Conservation (phyloP, 2,888 invertebrate genomes). For the Ephialtes manifestator region DNA sequence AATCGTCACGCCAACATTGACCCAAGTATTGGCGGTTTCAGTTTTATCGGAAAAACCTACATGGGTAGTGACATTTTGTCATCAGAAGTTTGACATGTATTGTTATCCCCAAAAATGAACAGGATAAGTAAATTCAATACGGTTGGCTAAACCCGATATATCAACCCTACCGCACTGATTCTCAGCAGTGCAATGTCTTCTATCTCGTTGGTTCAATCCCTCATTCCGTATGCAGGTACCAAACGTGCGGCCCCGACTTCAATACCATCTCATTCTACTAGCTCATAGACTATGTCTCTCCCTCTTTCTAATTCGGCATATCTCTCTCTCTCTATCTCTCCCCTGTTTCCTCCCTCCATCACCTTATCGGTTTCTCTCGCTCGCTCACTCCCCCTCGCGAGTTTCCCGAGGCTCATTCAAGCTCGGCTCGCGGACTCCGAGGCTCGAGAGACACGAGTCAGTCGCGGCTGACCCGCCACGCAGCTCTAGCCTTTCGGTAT, state of each 20-base stretch:
- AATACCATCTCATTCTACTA: constrained; percentile 47
- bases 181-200: constrained; percentile 16
- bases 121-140: not conserved
- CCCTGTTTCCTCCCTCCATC: constrained; percentile 51
- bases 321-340: constrained; percentile 39
- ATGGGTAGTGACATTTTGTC: no score
- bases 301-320: not conserved
- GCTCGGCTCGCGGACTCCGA: constrained; percentile 78
- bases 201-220: constrained; percentile 19
- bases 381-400: constrained; percentile 69
- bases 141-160: not conserved
- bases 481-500: constrained; percentile 68
- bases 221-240: constrained; percentile 23
- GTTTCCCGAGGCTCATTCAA: constrained; percentile 81
- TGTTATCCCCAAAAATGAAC: not conserved
- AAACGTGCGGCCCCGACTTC: constrained; percentile 30
- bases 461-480: constrained; percentile 84
- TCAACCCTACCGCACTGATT: not conserved
- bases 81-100: not conserved
- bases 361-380: constrained; percentile 51
- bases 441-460: constrained; percentile 78
- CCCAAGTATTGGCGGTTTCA: no score
- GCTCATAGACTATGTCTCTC: constrained; percentile 11
- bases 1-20: no score
- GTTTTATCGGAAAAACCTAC: no score